These are phyloP conservation scores for Alosa alosa DNA, from an alignment of 2,113 vertebrate genomes.

Conservation along the genomic window DNA sequence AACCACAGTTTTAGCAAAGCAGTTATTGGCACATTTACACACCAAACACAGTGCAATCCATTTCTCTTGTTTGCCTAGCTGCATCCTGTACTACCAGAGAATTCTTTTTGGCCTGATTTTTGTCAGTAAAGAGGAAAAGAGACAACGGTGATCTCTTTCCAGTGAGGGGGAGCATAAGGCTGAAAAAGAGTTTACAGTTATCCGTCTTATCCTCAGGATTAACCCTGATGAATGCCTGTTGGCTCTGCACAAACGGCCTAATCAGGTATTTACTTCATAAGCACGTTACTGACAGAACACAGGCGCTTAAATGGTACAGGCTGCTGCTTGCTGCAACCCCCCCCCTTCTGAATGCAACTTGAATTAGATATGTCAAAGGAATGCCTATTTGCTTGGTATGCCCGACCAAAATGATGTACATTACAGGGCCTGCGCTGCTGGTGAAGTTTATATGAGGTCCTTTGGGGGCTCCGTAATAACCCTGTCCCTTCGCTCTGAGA, in stretches of 20 bases:
- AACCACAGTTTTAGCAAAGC: conserved; percentile 5
- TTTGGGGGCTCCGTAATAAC: conserved; percentile 18
- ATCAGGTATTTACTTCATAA: conserved; percentile 45
- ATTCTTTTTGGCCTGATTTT: not conserved
- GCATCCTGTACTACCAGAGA: not conserved
- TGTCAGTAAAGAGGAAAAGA: not conserved
- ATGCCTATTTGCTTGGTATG: not conserved
- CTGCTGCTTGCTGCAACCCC: not conserved
- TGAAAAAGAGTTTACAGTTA: conserved; percentile 42
- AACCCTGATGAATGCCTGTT: conserved; percentile 49
- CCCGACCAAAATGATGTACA: conserved; percentile 28
- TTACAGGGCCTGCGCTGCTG: not conserved
- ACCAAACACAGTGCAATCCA: not conserved
- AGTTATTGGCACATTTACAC: conserved; percentile 4
- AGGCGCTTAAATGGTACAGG: conserved; percentile 19
- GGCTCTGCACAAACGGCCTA: conserved; percentile 44
- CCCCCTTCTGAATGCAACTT: not conserved
- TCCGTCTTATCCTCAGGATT: conserved; percentile 35
- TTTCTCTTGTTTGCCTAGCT: not conserved
- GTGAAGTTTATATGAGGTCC: conserved; percentile 23
- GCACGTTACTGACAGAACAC: conserved; percentile 41
- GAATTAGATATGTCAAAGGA: conserved; percentile 30
- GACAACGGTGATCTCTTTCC: not conserved
- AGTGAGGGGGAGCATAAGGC: not conserved
- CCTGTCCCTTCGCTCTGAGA: conserved; percentile 19